Evolutionary conservation across 2,113 vertebrate genomes (phyloP), one percentile per base, ranked within the genome.

Genomic region (Ardeotis arabs): DNA sequence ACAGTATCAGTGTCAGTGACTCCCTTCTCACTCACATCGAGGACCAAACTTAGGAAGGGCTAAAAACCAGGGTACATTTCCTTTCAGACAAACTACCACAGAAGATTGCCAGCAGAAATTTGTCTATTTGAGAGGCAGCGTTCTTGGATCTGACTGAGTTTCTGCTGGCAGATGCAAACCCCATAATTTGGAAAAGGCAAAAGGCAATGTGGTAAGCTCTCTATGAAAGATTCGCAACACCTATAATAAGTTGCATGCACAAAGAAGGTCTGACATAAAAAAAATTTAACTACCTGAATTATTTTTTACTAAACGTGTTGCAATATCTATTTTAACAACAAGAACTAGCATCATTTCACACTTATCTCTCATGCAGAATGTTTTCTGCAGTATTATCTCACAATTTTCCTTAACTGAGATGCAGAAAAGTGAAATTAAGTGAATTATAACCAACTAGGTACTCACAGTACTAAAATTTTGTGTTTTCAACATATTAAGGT

Each of bases 1-100:
- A 44, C 1, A 47, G 1, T 7, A 7, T 60, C 2, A 0, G 11
- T 29, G 20, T 19, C 70, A 69, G 22, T 31, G 25, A n/a, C 8
- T 69, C 35, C n/a, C 19, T 31, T 33, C 10, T 60, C 55, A 47
- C 7, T 56, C 39, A 39, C 7, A 14, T 5, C 10, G 21, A 73
- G 10, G 7, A 37, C 16, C 21, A 66, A 28, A 56, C 2, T 69
- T 64, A 49, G 28, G 31, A 73, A 87, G 16, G 18, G 11, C 53
- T 84, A 56, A 59, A 63, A 67, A 69, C 10, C 28, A 21, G 3
- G 2, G 13, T 39, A 10, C 6, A 6, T 84, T 49, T 23, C 18
- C 27, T 67, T 58, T 45, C 55, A 81, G 77, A 75, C 9, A 68
- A 77, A 50, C 16, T 59, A 21, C 24, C 10, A 23, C 31, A 47